Evolutionary conservation across 2,888 invertebrate species (phyloP).

Genomic region (Xanthia togata): DNA sequence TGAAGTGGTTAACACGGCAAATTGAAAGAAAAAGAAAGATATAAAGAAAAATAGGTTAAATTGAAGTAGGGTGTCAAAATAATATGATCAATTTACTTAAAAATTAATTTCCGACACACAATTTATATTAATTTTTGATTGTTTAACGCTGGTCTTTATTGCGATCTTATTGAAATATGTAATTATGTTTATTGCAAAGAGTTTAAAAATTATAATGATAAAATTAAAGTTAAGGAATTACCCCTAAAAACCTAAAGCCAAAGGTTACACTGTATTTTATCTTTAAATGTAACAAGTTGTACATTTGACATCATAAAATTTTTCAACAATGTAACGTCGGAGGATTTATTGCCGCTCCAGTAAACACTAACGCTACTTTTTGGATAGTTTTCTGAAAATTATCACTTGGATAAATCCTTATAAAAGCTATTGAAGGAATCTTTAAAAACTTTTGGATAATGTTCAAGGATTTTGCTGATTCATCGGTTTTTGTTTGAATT

Average conservation of each 20-base stretch:
- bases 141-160: too few relatives aligned
- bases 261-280: slow-evolving; percentile 32
- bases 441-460: slow-evolving; percentile 10
- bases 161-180: too few relatives aligned
- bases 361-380: slow-evolving; percentile 40
- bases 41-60: too few relatives aligned
- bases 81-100: too few relatives aligned
- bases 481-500: not conserved
- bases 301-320: slow-evolving; percentile 49
- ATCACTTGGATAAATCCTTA: slow-evolving; percentile 48
- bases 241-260: not conserved
- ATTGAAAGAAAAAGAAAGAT: too few relatives aligned
- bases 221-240: not conserved
- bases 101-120: too few relatives aligned
- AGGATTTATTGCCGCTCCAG: slow-evolving; percentile 38
- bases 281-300: slow-evolving; percentile 37
- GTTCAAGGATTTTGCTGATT: not conserved
- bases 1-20: too few relatives aligned
- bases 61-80: too few relatives aligned
- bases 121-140: too few relatives aligned
- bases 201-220: too few relatives aligned
- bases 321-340: slow-evolving; percentile 50
- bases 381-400: slow-evolving; percentile 38
- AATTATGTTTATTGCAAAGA: too few relatives aligned
- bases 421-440: slow-evolving; percentile 32